A percentile compares a stretch with the other conserved stretches of the same genome.
These are phyloP conservation scores for Helostoma temminkii DNA, from an alignment of 2,797 vertebrate species.

Conservation along the genomic window DNA sequence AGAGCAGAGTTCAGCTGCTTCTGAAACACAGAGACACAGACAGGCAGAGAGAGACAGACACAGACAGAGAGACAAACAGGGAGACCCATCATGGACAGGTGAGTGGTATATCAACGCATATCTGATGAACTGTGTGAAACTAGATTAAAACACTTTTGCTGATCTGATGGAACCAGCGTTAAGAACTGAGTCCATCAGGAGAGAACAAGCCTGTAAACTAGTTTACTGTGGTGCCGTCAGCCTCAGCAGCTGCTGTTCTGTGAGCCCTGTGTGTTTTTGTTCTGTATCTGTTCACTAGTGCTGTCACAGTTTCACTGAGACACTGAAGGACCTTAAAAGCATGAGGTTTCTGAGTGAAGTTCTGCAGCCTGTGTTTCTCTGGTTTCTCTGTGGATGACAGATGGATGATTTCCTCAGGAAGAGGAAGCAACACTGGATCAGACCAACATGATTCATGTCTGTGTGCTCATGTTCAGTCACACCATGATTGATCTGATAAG, in stretches of 20 bases:
- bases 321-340: background rate
- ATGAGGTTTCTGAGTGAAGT: background rate
- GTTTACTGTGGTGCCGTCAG: too few relatives aligned
- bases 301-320: background rate
- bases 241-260: background rate
- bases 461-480: background rate
- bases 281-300: too few relatives aligned
- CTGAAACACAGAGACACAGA: background rate
- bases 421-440: background rate
- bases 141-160: background rate
- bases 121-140: background rate
- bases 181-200: too few relatives aligned
- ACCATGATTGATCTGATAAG: background rate
- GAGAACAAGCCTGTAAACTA: background rate
- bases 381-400: background rate
- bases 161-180: too few relatives aligned
- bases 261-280: too few relatives aligned
- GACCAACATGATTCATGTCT: background rate
- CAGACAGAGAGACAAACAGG: background rate
- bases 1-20: slow-evolving; percentile 13
- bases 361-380: background rate
- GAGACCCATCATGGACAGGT: slow-evolving; percentile 29
- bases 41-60: background rate
- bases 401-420: background rate
- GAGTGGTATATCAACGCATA: background rate